Percentiles rank a stretch among this genome's conserved stretches.
phyloP scores from a whole-genome alignment of 2,888 invertebrate genomes.

The Acrobasis consociella region DNA sequence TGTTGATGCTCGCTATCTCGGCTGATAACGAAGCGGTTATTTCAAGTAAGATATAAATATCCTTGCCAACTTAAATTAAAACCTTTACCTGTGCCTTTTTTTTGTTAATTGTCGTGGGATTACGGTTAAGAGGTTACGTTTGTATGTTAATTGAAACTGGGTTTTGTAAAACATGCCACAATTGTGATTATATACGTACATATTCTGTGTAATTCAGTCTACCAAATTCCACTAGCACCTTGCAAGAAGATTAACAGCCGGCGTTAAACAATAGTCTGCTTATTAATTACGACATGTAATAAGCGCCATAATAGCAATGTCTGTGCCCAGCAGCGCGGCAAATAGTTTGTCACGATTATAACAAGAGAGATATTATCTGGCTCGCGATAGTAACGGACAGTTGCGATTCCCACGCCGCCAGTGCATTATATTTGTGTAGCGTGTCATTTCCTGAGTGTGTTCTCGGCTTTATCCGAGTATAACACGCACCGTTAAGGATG shows the following conservation, averaged over 20 bases:
- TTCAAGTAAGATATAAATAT: slow-evolving; percentile 25
- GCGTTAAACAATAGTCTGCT: slow-evolving; percentile 32
- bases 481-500: slow-evolving; percentile 61
- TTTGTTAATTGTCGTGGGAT: slow-evolving; percentile 13
- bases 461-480: slow-evolving; percentile 51
- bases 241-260: slow-evolving; percentile 23
- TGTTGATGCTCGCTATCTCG: slow-evolving; percentile 17
- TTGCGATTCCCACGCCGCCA: slow-evolving; percentile 61
- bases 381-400: slow-evolving; percentile 49
- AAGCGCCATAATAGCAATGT: slow-evolving; percentile 49
- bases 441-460: slow-evolving; percentile 54
- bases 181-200: not conserved
- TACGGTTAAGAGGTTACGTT: slow-evolving; percentile 16
- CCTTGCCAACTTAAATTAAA: slow-evolving; percentile 15
- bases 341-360: slow-evolving; percentile 67
- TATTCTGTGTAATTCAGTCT: not conserved
- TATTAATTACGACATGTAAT: slow-evolving; percentile 49
- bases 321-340: slow-evolving; percentile 55
- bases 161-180: not conserved
- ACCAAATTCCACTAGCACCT: slow-evolving; percentile 11
- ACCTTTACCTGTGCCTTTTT: not conserved
- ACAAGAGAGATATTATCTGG: slow-evolving; percentile 57
- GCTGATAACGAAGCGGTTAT: slow-evolving; percentile 22
- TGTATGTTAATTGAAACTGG: slow-evolving; percentile 7
- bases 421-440: slow-evolving; percentile 47